Base-by-base conservation (phyloP, 1,140 invertebrate genomes). In the Leptinotarsa undecemlineata region DNA sequence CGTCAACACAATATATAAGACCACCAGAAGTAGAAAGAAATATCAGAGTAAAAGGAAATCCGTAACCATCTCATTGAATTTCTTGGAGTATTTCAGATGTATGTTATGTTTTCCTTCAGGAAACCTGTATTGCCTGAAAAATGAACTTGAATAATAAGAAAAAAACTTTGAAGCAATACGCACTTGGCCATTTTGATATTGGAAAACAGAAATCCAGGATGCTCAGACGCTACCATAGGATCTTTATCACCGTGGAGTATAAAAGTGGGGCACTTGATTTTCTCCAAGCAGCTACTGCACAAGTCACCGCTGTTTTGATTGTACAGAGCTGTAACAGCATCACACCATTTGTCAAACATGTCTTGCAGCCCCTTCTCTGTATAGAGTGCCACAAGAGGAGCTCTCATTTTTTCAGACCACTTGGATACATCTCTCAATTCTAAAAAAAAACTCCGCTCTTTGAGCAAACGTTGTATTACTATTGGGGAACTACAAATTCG, bases 41-140 rank as follows among this genome's bases (percentile, higher is more conserved):
- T 64, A 68, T 48, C 17, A 70, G 5, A 62, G 15, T 33, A 88
- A 83, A 20, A 95, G 84, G 86, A 96, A 96, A 4, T 92, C 86
- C 70, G 91, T 88, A 0, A 94, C 90, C 17, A 90, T 80, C 73
- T 88, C 87, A 82, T 96, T 96, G 81, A 96, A 96, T 81, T 95
- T 91, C 64, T 93, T 89, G 1, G 91, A 87, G 84, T 93, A 95
- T 73, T 88, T 87, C 63, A 96, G 83, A 82, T 96, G 95, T 21
- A 96, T 88, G 83, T 96, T 95, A 81, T 96, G 95, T 80, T 93
- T 94, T 17, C 93, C 95, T n/a, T 95, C 90, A 19, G 92, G 90
- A 80, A 93, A 93, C 42, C 91, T 86, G 73, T 89, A 81, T 60
- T 92, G 81, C 63, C 91, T 92, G 87, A 74, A 73, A 71, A 42